Percentiles rank a stretch among this genome's conserved stretches.
phyloP scores from a whole-genome alignment of 1,140 invertebrate genomes.

The Rhagoletis zephyria region DNA sequence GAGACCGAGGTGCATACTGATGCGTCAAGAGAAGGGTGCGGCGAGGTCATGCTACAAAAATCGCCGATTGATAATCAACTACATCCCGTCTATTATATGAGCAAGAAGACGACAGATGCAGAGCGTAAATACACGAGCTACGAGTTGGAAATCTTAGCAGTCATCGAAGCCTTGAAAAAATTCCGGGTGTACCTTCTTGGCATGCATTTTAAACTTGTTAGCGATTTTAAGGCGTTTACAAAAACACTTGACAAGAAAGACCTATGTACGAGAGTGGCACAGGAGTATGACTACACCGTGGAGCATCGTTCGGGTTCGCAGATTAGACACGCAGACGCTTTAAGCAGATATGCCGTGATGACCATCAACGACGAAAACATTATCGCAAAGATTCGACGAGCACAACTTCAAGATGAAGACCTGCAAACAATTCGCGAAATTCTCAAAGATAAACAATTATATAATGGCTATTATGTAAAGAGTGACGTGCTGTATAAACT shows the following conservation, averaged over 20 bases:
- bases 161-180: slow-evolving; percentile 67
- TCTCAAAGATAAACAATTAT: background rate
- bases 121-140: slow-evolving; percentile 68
- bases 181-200: slow-evolving; percentile 59
- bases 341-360: slow-evolving; percentile 40
- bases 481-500: slow-evolving; percentile 62
- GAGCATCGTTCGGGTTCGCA: slow-evolving; percentile 59
- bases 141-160: background rate
- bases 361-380: slow-evolving; percentile 20
- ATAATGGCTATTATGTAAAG: slow-evolving; percentile 52
- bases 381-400: background rate
- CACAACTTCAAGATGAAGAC: background rate
- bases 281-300: slow-evolving; percentile 61
- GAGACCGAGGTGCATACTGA: slow-evolving; percentile 11
- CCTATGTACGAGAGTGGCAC: slow-evolving; percentile 60
- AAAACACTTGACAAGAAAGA: slow-evolving; percentile 64
- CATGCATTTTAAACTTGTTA: slow-evolving; percentile 55
- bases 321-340: slow-evolving; percentile 41
- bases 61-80: background rate
- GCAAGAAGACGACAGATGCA: background rate
- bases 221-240: slow-evolving; percentile 67
- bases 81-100: slow-evolving; percentile 1
- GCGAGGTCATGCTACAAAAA: background rate
- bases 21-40: background rate
- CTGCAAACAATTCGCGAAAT: background rate